These are phyloP conservation scores for Oconnorella tubifera DNA, from an alignment of 2,888 invertebrate species.

Conservation along the genomic window DNA sequence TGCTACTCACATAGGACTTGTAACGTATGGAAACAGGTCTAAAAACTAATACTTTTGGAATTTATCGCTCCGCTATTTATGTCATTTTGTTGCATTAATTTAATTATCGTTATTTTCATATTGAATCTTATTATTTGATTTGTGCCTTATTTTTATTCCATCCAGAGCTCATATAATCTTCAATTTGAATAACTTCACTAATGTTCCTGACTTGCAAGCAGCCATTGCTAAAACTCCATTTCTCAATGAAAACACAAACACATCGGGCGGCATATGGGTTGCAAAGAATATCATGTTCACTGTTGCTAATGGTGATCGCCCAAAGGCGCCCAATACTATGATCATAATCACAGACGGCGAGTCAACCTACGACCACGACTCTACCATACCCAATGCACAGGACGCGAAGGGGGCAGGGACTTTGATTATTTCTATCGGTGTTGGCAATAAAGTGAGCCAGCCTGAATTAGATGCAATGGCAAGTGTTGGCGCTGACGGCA, in stretches of 20 bases:
- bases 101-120: too few relatives aligned
- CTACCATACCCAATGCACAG: background rate
- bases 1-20: background rate
- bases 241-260: conserved; percentile 25
- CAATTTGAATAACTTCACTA: conserved; percentile 34
- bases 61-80: too few relatives aligned
- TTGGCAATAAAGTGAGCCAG: conserved; percentile 13
- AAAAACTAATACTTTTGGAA: too few relatives aligned
- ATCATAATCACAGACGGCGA: background rate
- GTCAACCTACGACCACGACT: background rate
- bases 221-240: conserved; percentile 42
- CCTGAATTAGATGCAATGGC: conserved; percentile 21
- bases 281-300: background rate
- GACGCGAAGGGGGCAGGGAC: background rate
- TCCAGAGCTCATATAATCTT: conserved; percentile 29
- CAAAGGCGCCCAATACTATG: background rate
- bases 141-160: too few relatives aligned
- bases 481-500: background rate
- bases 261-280: conserved; percentile 27
- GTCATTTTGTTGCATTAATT: background rate
- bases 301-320: background rate
- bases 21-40: conserved; percentile 1
- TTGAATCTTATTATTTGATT: too few relatives aligned
- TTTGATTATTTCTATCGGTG: background rate
- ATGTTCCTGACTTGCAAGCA: conserved; percentile 28